A percentile compares a stretch with the other conserved stretches of the same genome.
These are phyloP conservation scores for Cynoglossus semilaevis DNA, from an alignment of 2,113 vertebrate species.

Conservation along the genomic window DNA sequence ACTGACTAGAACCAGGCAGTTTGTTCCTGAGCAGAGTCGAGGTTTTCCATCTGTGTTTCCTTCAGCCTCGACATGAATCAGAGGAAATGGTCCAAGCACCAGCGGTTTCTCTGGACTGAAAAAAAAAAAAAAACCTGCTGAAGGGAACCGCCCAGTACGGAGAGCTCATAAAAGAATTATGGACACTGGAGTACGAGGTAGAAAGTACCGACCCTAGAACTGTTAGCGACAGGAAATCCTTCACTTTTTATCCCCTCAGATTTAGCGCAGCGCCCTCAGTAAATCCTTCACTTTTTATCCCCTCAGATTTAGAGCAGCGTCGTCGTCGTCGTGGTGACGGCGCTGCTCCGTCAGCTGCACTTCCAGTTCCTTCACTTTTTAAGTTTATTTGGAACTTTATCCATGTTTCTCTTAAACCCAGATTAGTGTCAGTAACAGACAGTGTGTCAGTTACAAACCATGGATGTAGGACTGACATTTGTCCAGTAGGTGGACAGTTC, in stretches of 20 bases:
- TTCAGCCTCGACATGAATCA: slow-evolving; percentile 23
- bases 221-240: slow-evolving; percentile 39
- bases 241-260: slow-evolving; percentile 21
- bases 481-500: too few relatives aligned
- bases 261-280: slow-evolving; percentile 34
- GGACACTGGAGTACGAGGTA: slow-evolving; percentile 28
- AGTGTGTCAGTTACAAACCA: too few relatives aligned
- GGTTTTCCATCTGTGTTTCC: neutral
- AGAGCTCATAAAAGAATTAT: slow-evolving; percentile 14
- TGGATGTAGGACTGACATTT: too few relatives aligned
- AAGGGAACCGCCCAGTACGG: slow-evolving; percentile 1
- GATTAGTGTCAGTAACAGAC: too few relatives aligned
- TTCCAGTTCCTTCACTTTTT: too few relatives aligned
- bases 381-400: too few relatives aligned
- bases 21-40: neutral
- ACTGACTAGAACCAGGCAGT: too few relatives aligned
- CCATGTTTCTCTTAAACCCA: too few relatives aligned
- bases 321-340: neutral
- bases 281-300: slow-evolving; percentile 35
- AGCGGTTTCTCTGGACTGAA: neutral
- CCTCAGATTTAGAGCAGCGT: slow-evolving; percentile 27
- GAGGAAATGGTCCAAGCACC: slow-evolving; percentile 4
- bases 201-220: slow-evolving; percentile 9
- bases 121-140: neutral
- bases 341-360: too few relatives aligned